Conservation (phyloP, 2,888 invertebrate species). For the Drosophila neutralis region DNA sequence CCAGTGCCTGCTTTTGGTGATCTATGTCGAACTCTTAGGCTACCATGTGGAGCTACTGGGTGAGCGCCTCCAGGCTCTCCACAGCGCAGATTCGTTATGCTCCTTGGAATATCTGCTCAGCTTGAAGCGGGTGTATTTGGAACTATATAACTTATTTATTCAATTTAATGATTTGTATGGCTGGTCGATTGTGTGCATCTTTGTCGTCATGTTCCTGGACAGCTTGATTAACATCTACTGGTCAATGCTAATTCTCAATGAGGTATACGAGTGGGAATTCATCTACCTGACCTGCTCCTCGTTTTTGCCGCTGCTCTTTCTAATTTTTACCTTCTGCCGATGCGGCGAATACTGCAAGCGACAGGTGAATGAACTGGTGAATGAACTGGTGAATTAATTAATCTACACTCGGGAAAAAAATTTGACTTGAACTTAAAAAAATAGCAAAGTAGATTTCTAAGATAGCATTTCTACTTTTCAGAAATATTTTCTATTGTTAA, state of each 20-base stretch:
- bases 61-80: conserved; percentile 52
- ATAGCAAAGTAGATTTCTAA: too few species aligned
- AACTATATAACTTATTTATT: conserved; percentile 57
- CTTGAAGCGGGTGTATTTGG: conserved; percentile 69
- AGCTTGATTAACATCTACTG: conserved; percentile 72
- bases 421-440: neutral
- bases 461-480: neutral
- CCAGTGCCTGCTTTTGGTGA: conserved; percentile 53
- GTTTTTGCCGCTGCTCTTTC: conserved; percentile 46
- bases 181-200: conserved; percentile 66
- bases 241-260: conserved; percentile 57
- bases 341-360: conserved; percentile 71
- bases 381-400: neutral
- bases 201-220: conserved; percentile 70
- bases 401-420: neutral
- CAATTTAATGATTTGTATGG: conserved; percentile 68
- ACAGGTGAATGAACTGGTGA: conserved; percentile 67
- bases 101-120: conserved; percentile 70
- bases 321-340: conserved; percentile 60
- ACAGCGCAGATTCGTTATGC: conserved; percentile 46
- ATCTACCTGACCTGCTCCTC: conserved; percentile 48
- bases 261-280: conserved; percentile 49
- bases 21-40: conserved; percentile 54
- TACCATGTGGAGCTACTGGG: conserved; percentile 59
- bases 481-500: neutral